Evolutionary conservation across 2,888 invertebrate genomes (phyloP), one percentile per base, ranked within the genome.

Genomic region (Drosophila kuntzei): DNA sequence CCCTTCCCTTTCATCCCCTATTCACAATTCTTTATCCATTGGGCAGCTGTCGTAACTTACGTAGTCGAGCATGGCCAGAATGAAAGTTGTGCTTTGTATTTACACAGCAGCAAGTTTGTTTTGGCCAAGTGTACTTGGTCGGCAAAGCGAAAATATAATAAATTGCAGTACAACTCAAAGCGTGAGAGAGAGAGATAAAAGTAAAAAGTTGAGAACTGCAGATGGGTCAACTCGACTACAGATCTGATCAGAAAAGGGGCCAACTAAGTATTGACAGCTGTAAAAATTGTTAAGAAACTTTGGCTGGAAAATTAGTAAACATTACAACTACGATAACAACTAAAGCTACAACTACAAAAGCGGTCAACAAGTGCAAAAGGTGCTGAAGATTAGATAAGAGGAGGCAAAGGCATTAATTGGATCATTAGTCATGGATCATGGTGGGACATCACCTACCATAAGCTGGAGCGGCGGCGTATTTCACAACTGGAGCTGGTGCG

Each of bases 401-500:
- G 27, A 37, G 32, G 46, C 36, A 22, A 9, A n/a, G 18, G 5
- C n/a, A 20, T 5, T 46, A 18, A 39, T 22, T 5, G 18, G 11
- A 18, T 37, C 16, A n/a, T n/a, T n/a, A n/a, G n/a, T n/a, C n/a
- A 18, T 20, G 37, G 16, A 14, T 3, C n/a, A n/a, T n/a, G n/a
- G n/a, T 8, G 44, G 11, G 7, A 27, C n/a, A 3, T 27, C 58
- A 89, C 91, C 88, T 90, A 90, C 90, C 90, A 64, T 89, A 87
- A 36, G 90, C 80, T 49, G 91, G 92, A 58, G 90, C 91, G 22
- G 91, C 78, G 47, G 91, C 79, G 49, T 87, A 76, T 49, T 90
- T 91, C 18, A 90, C 27, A 20, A 90, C 64, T 3, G 81, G 68
- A 27, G 90, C 71, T 3, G 87, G 81, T 37, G 88, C 88, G 29